Conservation (phyloP, 1,140 invertebrate species). For the Drosophila kanapiae region DNA sequence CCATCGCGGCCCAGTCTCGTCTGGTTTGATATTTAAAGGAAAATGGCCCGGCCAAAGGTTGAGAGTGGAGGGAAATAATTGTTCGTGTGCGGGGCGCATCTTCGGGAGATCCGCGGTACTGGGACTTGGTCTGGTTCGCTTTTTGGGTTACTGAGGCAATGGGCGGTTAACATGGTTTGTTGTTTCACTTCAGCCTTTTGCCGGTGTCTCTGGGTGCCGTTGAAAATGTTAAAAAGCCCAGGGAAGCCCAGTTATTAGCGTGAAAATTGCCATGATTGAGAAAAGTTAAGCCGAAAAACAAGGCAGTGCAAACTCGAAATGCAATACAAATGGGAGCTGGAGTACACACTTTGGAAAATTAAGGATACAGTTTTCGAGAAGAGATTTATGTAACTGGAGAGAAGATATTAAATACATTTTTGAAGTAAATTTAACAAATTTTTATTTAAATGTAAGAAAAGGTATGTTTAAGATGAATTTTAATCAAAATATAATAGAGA, state of each 20-base stretch:
- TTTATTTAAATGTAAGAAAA: background rate
- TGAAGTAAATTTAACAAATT: background rate
- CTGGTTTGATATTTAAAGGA: conserved; percentile 72
- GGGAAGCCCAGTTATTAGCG: conserved; percentile 64
- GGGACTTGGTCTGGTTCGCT: conserved; percentile 17
- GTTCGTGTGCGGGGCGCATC: conserved; percentile 8
- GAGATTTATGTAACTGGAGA: background rate
- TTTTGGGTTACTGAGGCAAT: conserved; percentile 62
- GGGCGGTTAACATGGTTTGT: conserved; percentile 51
- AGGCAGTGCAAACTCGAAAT: conserved; percentile 20
- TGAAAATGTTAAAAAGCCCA: conserved; percentile 61
- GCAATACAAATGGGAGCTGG: conserved; percentile 2
- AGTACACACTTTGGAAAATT: background rate
- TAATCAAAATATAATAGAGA: too few species aligned
- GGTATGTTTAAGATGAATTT: background rate
- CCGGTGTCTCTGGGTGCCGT: conserved; percentile 17
- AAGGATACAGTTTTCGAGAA: background rate
- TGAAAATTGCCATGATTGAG: conserved; percentile 63
- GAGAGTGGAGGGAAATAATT: conserved; percentile 39
- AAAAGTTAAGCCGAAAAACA: conserved; percentile 19
- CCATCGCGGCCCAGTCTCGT: conserved; percentile 17
- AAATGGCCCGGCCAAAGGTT: conserved; percentile 53
- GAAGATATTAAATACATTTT: background rate
- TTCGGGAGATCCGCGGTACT: conserved; percentile 2
- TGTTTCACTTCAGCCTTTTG: conserved; percentile 25